phyloP scores from a whole-genome alignment of 2,888 invertebrate species.

The Acleris literana region DNA sequence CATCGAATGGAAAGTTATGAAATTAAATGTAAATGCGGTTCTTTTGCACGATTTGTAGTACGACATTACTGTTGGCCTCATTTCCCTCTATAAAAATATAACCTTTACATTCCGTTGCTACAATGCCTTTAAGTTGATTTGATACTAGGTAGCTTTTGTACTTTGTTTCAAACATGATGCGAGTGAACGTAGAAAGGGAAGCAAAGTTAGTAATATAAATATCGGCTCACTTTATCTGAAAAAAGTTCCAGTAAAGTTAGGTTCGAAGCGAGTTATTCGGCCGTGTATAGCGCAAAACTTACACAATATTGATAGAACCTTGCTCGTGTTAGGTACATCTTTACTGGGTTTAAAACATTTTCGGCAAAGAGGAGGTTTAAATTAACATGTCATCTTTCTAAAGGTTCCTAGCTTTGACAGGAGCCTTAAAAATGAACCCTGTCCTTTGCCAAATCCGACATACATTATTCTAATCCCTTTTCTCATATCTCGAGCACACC shows the following conservation, averaged over 20 bases:
- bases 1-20: conserved; percentile 32
- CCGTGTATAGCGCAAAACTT: conserved; percentile 7
- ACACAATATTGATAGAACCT: conserved; percentile 10
- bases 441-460: not conserved
- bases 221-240: conserved; percentile 5
- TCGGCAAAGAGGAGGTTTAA: not conserved
- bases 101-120: not conserved
- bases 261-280: conserved; percentile 10
- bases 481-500: conserved; percentile 28
- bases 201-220: not conserved
- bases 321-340: conserved; percentile 2
- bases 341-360: conserved; percentile 1
- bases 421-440: not conserved
- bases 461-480: conserved; percentile 13
- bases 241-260: conserved; percentile 3
- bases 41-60: conserved; percentile 20
- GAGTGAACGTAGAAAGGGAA: not conserved
- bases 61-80: conserved; percentile 9
- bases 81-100: conserved; percentile 9
- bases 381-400: too few relatives aligned
- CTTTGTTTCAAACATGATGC: not conserved
- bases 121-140: not conserved
- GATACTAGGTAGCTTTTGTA: not conserved
- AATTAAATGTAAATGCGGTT: conserved; percentile 29
- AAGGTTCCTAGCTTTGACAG: not conserved